These are phyloP conservation scores for Actenoides hombroni DNA, from an alignment of 2,113 vertebrate species.

Conservation along the genomic window DNA sequence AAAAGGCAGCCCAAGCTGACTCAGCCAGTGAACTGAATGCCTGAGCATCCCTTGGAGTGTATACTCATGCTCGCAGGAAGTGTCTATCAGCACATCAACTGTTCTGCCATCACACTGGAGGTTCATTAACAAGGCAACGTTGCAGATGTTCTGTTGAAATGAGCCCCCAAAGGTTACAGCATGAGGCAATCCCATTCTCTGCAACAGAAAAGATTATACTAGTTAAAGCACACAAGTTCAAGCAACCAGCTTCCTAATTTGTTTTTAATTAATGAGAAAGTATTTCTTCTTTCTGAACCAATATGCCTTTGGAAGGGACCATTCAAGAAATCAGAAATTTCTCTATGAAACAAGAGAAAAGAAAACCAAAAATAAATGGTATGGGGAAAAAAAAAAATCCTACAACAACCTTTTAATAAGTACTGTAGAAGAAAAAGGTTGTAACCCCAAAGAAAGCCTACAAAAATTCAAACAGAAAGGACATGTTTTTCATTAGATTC, in stretches of 20 bases:
- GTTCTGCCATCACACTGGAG: constrained; percentile 68
- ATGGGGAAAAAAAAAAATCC: not conserved
- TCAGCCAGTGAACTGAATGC: constrained; percentile 72
- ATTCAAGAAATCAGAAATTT: not conserved
- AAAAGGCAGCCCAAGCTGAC: constrained; percentile 68
- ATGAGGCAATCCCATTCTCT: constrained; percentile 71
- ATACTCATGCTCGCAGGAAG: constrained; percentile 59
- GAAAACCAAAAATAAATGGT: not conserved
- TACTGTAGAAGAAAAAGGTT: not conserved
- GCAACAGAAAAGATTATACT: not conserved
- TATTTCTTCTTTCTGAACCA: not conserved
- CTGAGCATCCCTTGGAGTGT: constrained; percentile 65
- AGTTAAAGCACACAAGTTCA: not conserved
- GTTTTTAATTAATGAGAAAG: not conserved
- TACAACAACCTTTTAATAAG: not conserved
- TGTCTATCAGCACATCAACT: constrained; percentile 64
- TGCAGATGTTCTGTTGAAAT: constrained; percentile 58
- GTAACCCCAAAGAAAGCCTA: not conserved
- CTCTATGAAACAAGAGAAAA: not conserved
- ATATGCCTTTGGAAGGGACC: not conserved
- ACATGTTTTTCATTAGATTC: not conserved
- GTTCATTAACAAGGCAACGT: constrained; percentile 41
- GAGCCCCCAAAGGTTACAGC: constrained; percentile 62
- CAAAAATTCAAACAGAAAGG: not conserved
- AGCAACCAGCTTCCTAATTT: not conserved